Evolutionary conservation across 2,888 invertebrate species (phyloP).

Genomic region (Sphinx pinastri): DNA sequence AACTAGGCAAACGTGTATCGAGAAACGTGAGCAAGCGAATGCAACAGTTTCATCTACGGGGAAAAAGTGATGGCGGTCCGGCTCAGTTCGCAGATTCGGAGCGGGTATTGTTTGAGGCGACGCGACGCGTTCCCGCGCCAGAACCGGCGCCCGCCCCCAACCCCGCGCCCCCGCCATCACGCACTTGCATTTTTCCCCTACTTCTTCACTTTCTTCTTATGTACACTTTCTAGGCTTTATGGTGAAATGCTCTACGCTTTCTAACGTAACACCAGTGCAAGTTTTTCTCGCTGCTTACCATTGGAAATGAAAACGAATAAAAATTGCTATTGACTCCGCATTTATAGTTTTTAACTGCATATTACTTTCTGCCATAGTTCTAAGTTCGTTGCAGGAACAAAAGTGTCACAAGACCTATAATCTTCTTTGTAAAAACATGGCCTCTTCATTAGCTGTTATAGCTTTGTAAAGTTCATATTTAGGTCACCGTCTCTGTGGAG

Average conservation of each 20-base stretch:
- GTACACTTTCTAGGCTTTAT: constrained; percentile 82
- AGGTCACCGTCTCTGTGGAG: constrained; percentile 71
- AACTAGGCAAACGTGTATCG: constrained; percentile 74
- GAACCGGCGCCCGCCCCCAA: constrained; percentile 34
- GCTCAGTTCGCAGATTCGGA: constrained; percentile 64
- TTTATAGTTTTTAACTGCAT: background rate
- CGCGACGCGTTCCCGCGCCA: constrained; percentile 57
- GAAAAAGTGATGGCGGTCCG: constrained; percentile 73
- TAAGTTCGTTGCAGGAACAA: constrained; percentile 6
- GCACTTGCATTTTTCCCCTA: constrained; percentile 73
- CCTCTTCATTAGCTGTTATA: constrained; percentile 60
- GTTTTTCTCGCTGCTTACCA: constrained; percentile 73
- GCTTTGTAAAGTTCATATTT: constrained; percentile 69
- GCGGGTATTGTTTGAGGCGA: constrained; percentile 59
- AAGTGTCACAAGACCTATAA: constrained; percentile 38
- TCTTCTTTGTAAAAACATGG: constrained; percentile 51
- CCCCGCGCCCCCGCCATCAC: constrained; percentile 55
- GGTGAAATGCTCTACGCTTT: constrained; percentile 81
- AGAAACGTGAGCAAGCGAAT: constrained; percentile 70
- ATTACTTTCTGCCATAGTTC: background rate
- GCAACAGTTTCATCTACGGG: constrained; percentile 66
- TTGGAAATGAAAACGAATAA: constrained; percentile 79
- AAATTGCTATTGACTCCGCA: constrained; percentile 42
- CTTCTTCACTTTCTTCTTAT: constrained; percentile 82
- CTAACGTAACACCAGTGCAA: constrained; percentile 80